Percentiles rank a stretch among this genome's conserved stretches.
These are phyloP conservation scores for Araneus ventricosus DNA, from an alignment of 1,140 invertebrate genomes.

Conservation along the genomic window DNA sequence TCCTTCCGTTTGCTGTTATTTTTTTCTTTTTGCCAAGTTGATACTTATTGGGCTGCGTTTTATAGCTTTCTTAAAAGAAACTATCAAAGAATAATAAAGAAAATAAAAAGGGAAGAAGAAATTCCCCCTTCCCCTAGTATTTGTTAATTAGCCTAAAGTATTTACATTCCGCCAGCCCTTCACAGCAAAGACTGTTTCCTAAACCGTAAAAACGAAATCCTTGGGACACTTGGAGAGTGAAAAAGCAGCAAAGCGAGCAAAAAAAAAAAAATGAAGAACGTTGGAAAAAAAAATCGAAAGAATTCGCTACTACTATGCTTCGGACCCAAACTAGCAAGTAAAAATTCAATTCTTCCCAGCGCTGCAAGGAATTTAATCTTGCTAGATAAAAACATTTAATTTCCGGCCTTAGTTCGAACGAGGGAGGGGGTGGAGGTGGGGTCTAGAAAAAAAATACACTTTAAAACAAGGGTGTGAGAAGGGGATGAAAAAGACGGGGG, in stretches of 20 bases:
- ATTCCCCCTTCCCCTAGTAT: conserved; percentile 19
- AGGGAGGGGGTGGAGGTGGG: neutral
- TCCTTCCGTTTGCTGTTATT: neutral
- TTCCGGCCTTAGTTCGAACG: conserved; percentile 27
- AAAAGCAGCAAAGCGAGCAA: neutral
- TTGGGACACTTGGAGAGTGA: neutral
- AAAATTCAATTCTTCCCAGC: conserved; percentile 49
- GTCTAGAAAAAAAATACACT: neutral
- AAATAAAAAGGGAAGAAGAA: neutral
- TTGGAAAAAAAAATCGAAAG: neutral
- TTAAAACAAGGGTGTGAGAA: conserved; percentile 10
- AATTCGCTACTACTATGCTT: conserved; percentile 10
- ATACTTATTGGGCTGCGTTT: conserved; percentile 26
- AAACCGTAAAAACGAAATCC: conserved; percentile 24
- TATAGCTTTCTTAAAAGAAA: conserved; percentile 16
- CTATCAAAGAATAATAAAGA: neutral
- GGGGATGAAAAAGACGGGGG: neutral
- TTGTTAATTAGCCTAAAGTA: conserved; percentile 65
- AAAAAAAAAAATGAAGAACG: neutral
- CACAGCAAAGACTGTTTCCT: conserved; percentile 39
- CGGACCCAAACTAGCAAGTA: conserved; percentile 25
- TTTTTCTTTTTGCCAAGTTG: neutral
- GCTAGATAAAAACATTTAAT: conserved; percentile 69
- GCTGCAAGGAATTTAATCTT: conserved; percentile 60
- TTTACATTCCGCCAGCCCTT: conserved; percentile 35